These are phyloP conservation scores for Synanthedon formicaeformis DNA, from an alignment of 2,888 invertebrate genomes.

Conservation along the genomic window DNA sequence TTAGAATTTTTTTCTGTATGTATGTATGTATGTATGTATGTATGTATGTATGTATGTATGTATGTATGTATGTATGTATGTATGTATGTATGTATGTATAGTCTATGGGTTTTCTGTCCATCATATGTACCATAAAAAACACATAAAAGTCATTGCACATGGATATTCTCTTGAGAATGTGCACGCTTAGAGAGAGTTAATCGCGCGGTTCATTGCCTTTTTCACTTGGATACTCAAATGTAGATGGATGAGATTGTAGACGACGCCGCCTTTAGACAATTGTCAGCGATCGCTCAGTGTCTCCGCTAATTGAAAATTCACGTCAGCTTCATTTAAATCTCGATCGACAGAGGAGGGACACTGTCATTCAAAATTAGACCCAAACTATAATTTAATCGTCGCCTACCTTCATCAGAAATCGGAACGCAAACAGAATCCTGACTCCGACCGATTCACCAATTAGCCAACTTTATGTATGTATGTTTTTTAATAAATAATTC, in stretches of 20 bases:
- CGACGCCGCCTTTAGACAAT: constrained; percentile 53
- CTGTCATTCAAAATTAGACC: constrained; percentile 40
- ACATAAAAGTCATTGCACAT: background rate
- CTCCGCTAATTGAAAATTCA: constrained; percentile 65
- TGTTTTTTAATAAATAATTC: no score
- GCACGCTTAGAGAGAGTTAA: constrained; percentile 53
- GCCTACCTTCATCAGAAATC: constrained; percentile 24
- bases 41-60: no score
- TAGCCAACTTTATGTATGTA: no score
- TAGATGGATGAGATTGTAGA: constrained; percentile 59
- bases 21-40: no score
- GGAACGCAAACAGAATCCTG: constrained; percentile 14
- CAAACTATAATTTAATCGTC: constrained; percentile 35
- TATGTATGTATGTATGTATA: no score
- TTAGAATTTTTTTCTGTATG: no score
- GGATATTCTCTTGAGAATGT: background rate
- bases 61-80: no score
- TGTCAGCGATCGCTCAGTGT: constrained; percentile 64
- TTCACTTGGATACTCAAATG: constrained; percentile 66
- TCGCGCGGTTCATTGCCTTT: constrained; percentile 65
- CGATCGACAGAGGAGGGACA: constrained; percentile 45
- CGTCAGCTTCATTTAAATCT: constrained; percentile 63
- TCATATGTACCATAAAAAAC: no score
- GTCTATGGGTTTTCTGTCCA: no score
- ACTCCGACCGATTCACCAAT: background rate